A percentile compares a stretch with the other conserved stretches of the same genome.
Evolutionary conservation across 1,140 invertebrate species (phyloP).

Genomic region (Myzus persicae): DNA sequence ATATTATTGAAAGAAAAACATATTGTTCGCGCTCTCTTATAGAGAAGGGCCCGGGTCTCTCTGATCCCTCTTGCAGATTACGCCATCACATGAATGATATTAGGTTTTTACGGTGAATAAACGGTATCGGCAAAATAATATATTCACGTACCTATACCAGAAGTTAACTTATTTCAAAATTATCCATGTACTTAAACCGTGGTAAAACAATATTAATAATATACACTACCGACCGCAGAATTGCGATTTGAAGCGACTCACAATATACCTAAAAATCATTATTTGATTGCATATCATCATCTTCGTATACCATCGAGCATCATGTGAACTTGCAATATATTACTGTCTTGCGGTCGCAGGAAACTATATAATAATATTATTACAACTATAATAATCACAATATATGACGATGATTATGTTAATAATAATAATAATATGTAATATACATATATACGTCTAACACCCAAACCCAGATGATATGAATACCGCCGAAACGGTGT

Average conservation of each 20-base stretch:
- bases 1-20: no score
- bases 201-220: not conserved
- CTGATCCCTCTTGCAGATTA: no score
- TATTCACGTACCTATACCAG: not conserved
- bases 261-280: not conserved
- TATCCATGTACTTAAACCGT: not conserved
- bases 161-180: slow-evolving; percentile 10
- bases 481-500: not conserved
- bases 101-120: no score
- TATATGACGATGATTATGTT: not conserved
- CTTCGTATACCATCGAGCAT: no score
- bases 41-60: no score
- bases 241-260: not conserved
- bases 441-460: not conserved
- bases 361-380: not conserved
- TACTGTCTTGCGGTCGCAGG: not conserved
- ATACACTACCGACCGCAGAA: not conserved
- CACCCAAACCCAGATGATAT: not conserved
- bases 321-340: not conserved
- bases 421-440: not conserved
- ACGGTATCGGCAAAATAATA: not conserved
- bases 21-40: no score
- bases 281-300: not conserved
- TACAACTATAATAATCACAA: not conserved
- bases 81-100: no score